phyloP scores from a whole-genome alignment of 2,113 vertebrate genomes.

The Limnothrissa miodon region DNA sequence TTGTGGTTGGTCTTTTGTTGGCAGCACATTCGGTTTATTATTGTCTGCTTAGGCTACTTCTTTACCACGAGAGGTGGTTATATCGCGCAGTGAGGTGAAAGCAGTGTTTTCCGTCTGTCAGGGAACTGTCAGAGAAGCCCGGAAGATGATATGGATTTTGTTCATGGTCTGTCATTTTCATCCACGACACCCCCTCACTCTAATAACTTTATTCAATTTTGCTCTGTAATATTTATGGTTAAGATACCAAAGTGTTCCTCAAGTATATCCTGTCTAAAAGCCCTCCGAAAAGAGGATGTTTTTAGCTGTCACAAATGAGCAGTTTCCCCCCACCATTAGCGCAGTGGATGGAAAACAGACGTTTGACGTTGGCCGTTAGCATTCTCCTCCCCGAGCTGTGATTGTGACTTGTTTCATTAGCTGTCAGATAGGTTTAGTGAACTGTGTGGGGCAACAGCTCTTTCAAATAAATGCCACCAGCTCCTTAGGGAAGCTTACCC shows the following conservation, averaged over 20 bases:
- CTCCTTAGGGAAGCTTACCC: background rate
- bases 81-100: background rate
- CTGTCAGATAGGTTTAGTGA: constrained; percentile 1
- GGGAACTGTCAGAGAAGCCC: background rate
- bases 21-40: background rate
- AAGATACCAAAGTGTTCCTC: background rate
- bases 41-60: no score
- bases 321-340: background rate
- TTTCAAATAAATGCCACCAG: background rate
- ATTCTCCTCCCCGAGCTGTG: background rate
- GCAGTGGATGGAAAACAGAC: background rate
- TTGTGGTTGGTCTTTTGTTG: background rate
- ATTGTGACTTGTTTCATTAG: background rate
- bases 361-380: background rate
- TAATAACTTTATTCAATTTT: background rate
- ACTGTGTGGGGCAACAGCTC: background rate
- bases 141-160: background rate
- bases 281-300: background rate
- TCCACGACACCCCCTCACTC: background rate
- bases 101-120: background rate
- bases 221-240: background rate
- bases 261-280: background rate
- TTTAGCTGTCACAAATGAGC: background rate
- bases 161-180: background rate
- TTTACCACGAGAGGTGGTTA: background rate